phyloP scores from a whole-genome alignment of 2,113 vertebrate species.

The Podiceps cristatus region DNA sequence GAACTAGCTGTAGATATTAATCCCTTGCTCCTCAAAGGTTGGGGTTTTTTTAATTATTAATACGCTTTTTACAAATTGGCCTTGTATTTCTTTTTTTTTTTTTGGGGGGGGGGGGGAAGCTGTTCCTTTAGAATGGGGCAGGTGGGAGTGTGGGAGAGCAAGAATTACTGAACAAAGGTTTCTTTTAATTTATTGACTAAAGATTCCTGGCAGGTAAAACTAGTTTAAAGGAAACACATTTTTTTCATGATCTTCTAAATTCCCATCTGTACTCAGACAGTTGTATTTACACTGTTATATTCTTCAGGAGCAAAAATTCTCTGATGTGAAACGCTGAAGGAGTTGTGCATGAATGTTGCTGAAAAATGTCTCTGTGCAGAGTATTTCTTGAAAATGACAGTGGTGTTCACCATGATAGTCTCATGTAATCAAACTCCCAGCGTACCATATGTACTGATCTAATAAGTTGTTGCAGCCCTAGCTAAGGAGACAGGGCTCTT shows the following conservation, averaged over 20 bases:
- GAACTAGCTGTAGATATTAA: not conserved
- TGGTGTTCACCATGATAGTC: not conserved
- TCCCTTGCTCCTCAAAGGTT: not conserved
- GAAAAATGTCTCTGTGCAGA: not conserved
- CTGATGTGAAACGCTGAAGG: not conserved
- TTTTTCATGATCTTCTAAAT: constrained; percentile 21
- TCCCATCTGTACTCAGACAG: constrained; percentile 22
- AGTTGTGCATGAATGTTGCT: not conserved
- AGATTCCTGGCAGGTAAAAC: constrained; percentile 50
- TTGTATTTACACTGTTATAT: constrained; percentile 28
- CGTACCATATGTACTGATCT: not conserved
- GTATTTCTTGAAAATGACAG: not conserved
- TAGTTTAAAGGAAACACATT: constrained; percentile 28
- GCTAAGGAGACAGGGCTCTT: not conserved
- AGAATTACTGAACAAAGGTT: constrained; percentile 13
- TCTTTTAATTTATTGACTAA: constrained; percentile 35
- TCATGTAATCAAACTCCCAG: not conserved
- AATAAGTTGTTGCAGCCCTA: not conserved
- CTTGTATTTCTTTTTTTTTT: not conserved
- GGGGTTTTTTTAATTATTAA: no score
- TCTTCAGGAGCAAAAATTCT: constrained; percentile 24
- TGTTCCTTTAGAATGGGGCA: not conserved
- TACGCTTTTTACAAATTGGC: not conserved
- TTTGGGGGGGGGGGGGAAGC: accelerated
- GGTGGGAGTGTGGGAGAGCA: not conserved